phyloP scores from a whole-genome alignment of 2,888 invertebrate genomes.

The Danaus chrysippus region DNA sequence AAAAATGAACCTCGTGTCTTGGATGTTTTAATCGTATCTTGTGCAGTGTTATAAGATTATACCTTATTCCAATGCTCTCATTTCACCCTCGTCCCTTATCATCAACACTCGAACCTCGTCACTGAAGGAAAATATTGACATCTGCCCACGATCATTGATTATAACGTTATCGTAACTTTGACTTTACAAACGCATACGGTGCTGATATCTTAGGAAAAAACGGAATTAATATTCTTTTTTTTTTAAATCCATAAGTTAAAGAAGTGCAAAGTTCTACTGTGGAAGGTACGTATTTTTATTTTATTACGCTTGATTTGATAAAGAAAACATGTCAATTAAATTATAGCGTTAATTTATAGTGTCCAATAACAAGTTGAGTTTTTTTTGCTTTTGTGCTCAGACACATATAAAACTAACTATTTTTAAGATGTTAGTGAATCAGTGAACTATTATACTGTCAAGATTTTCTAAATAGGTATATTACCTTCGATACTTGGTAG shows the following conservation, averaged over 20 bases:
- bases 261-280: background rate
- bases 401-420: too few relatives aligned
- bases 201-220: conserved; percentile 31
- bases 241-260: background rate
- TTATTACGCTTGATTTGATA: background rate
- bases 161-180: background rate
- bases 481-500: too few relatives aligned
- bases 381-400: too few relatives aligned
- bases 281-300: background rate
- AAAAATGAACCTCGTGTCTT: too few relatives aligned
- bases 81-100: conserved; percentile 60
- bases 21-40: too few relatives aligned
- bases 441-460: too few relatives aligned
- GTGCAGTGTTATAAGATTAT: background rate
- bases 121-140: conserved; percentile 41
- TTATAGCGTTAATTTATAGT: too few relatives aligned
- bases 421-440: too few relatives aligned
- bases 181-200: conserved; percentile 33
- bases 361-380: too few relatives aligned
- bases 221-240: background rate
- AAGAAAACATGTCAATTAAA: too few relatives aligned
- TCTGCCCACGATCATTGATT: conserved; percentile 37
- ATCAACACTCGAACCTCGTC: conserved; percentile 52
- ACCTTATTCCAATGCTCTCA: conserved; percentile 36
- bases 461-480: too few relatives aligned